These are phyloP conservation scores for Monopterus albus DNA, from an alignment of 2,113 vertebrate species.

Conservation along the genomic window DNA sequence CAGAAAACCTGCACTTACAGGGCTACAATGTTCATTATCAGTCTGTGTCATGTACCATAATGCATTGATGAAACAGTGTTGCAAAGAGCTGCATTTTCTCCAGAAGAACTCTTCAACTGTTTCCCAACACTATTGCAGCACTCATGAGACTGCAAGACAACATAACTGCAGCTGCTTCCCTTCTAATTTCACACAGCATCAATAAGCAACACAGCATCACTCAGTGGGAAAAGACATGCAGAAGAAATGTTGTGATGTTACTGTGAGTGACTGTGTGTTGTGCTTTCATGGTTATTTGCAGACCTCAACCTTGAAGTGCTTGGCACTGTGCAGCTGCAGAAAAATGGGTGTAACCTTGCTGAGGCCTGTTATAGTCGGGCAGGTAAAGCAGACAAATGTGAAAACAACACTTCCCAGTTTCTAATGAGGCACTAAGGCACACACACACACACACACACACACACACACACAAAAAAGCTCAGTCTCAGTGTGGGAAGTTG, in stretches of 20 bases:
- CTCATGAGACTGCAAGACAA: neutral
- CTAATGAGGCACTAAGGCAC: constrained; percentile 42
- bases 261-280: constrained; percentile 4
- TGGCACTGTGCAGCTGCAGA: constrained; percentile 26
- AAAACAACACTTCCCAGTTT: constrained; percentile 21
- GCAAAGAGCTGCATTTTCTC: constrained; percentile 22
- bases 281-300: constrained; percentile 33
- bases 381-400: constrained; percentile 20
- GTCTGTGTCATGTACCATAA: constrained; percentile 44
- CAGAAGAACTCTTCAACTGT: neutral
- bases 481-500: constrained; percentile 22
- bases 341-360: constrained; percentile 44
- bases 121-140: neutral
- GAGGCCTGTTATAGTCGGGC: constrained; percentile 20
- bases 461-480: constrained; percentile 1
- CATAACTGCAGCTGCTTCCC: neutral
- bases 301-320: constrained; percentile 33
- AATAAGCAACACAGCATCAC: neutral
- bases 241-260: constrained; percentile 18
- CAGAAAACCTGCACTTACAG: constrained; percentile 42
- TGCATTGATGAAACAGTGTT: constrained; percentile 9
- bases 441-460: neutral
- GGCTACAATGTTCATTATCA: no score
- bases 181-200: constrained; percentile 11
- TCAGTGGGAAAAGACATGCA: constrained; percentile 2